Evolutionary conservation across 2,797 vertebrate genomes (phyloP), one percentile per base, ranked within the genome.

Genomic region (Lagodon rhomboides): DNA sequence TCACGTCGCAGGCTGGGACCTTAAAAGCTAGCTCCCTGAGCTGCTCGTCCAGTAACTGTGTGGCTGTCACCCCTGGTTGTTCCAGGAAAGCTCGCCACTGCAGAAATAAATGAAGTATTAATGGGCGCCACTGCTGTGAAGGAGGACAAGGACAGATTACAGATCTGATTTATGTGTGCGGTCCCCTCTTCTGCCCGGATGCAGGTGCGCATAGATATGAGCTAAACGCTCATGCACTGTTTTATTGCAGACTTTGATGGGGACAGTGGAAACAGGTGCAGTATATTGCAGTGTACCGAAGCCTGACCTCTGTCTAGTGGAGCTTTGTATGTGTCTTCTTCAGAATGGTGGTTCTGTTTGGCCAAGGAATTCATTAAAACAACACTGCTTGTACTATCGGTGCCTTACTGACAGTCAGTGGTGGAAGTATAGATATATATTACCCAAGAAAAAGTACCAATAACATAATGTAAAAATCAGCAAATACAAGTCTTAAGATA

Each of bases 141-240:
- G 74, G 73, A 79, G 67, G 69, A 85, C 84, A 76, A 80, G 79
- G 85, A 83, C 73, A 76, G 79, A 85, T 86, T 86, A 55, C 86
- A 84, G 82, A 85, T 83, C 73, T 86, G 82, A 93, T 92, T 89
- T 81, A 77, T 81, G 75, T 84, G 82, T 86, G 85, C 76, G 83
- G 73, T 67, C 38, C 38, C 38, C 38, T 10, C 38, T 38, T 11
- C 73, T 70, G 62, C 66, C 56, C 12, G 43, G 78, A 60, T 83
- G 77, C 83, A 88, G 87, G 84, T 87, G 87, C 22, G 62, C 75
- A 76, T 79, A 71, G 79, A 79, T 81, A 79, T 82, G 77, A 81
- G 65, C 47, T 72, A 44, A 75, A 78, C 46, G 22, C 53, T 77
- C 79, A 67, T 61, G 68, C 38, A 30, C 34, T 53, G 43, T 75